These are phyloP conservation scores for Ophioninae sp. DNA, from an alignment of 2,888 invertebrate species.

Conservation along the genomic window DNA sequence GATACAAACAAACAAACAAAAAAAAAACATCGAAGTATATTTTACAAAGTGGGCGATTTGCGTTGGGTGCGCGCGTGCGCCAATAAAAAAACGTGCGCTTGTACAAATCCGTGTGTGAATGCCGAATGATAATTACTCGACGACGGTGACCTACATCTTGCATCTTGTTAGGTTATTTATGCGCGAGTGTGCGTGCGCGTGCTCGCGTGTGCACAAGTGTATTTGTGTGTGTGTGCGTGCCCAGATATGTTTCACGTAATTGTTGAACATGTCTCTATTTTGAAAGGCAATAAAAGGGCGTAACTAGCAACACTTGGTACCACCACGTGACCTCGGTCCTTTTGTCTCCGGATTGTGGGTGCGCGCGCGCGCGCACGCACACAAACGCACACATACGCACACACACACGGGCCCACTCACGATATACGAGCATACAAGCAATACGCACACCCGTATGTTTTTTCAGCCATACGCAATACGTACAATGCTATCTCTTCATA, in stretches of 20 bases:
- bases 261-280: not conserved
- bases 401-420: slow-evolving; percentile 21
- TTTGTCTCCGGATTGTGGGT: not conserved
- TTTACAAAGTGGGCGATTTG: not conserved
- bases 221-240: slow-evolving; percentile 4
- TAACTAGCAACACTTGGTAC: slow-evolving; percentile 16
- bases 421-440: slow-evolving; percentile 10
- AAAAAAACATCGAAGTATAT: no score
- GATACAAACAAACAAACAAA: no score
- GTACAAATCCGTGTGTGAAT: slow-evolving; percentile 59
- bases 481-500: slow-evolving; percentile 4
- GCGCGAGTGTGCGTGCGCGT: slow-evolving; percentile 16
- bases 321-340: slow-evolving; percentile 3
- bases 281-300: not conserved
- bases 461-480: not conserved
- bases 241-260: slow-evolving; percentile 17
- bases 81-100: slow-evolving; percentile 37
- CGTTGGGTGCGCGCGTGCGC: slow-evolving; percentile 47
- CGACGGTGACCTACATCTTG: slow-evolving; percentile 65
- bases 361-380: not conserved
- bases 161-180: slow-evolving; percentile 56
- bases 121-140: slow-evolving; percentile 66
- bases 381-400: slow-evolving; percentile 18
- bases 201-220: not conserved
- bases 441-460: slow-evolving; percentile 26